Evolutionary conservation across 2,888 invertebrate genomes (phyloP), one percentile per base, ranked within the genome.

Genomic region (Ecliptopera silaceata): DNA sequence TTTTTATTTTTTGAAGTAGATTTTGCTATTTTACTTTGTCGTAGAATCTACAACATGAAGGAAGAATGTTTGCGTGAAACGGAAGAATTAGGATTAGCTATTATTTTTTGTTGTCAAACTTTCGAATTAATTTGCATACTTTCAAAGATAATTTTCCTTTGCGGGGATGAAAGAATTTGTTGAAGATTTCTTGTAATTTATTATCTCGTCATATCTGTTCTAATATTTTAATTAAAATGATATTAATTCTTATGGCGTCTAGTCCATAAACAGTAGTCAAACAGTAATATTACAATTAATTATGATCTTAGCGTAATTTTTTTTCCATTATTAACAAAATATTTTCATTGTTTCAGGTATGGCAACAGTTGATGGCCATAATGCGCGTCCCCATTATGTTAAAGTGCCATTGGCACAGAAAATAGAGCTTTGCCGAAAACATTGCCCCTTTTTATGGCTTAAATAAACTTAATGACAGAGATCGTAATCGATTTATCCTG

Each of bases 1-100:
- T 76, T 80, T 77, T 82, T 74, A 42, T 11, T 22, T 42, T 42
- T 0, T 31, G 8, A 39, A n/a, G 45, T 20, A 26, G 26, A 26
- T 26, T 32, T 46, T 39, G n/a, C 32, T 17, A 18, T 26, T 43
- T 45, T 12, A 17, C 18, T 13, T 39, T 45, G 2, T 39, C 15
- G 43, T 43, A 34, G 20, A n/a, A n/a, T n/a, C n/a, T n/a, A n/a
- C n/a, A n/a, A n/a, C n/a, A n/a, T n/a, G n/a, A n/a, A n/a, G n/a
- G n/a, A n/a, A n/a, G n/a, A n/a, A 15, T 42, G 57, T 45, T 42
- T 49, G 49, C 49, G 45, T 54, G 58, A 50, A 48, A 15, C 43
- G 13, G 34, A 49, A 22, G 46, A 50, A 45, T 54, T 54, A 17
- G 15, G 29, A 59, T 54, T 54, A 54, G 59, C 50, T 46, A 54